Conservation (phyloP, 2,113 vertebrate species). For the Columba janthina region DNA sequence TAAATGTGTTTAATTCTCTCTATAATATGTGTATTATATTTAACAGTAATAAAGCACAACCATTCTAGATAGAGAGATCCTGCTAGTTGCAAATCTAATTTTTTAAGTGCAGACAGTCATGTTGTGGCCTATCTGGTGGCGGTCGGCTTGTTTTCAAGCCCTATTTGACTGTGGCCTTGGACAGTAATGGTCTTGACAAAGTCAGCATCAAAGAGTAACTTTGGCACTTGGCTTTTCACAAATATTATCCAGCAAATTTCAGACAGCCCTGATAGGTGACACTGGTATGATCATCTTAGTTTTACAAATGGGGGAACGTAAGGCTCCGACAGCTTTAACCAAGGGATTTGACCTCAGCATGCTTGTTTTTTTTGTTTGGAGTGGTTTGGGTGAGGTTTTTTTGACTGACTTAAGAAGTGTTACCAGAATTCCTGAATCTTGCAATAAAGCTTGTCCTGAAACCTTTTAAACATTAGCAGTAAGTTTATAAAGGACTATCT, state of each 20-base stretch:
- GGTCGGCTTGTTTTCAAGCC: not conserved
- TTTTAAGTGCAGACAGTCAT: not conserved
- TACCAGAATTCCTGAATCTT: not conserved
- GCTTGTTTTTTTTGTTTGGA: not conserved
- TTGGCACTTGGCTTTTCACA: not conserved
- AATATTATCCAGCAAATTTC: not conserved
- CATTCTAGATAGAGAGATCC: not conserved
- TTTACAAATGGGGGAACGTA: not conserved
- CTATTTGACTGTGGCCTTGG: not conserved
- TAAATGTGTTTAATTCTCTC: not conserved
- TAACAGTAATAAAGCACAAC: not conserved
- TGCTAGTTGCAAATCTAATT: not conserved
- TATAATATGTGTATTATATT: not conserved
- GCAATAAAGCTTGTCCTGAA: not conserved
- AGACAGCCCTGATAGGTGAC: not conserved
- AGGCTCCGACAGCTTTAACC: not conserved
- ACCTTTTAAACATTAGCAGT: not conserved
- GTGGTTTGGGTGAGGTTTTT: not conserved
- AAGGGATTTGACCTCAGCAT: not conserved
- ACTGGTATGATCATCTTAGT: not conserved
- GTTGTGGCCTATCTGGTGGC: not conserved
- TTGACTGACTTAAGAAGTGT: not conserved
- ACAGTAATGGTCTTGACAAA: not conserved
- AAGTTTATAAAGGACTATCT: not conserved
- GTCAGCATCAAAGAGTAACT: not conserved